Percentiles rank a stretch among this genome's conserved stretches.
Evolutionary conservation across 2,888 invertebrate species (phyloP).

Genomic region (Lacanobia oleracea): DNA sequence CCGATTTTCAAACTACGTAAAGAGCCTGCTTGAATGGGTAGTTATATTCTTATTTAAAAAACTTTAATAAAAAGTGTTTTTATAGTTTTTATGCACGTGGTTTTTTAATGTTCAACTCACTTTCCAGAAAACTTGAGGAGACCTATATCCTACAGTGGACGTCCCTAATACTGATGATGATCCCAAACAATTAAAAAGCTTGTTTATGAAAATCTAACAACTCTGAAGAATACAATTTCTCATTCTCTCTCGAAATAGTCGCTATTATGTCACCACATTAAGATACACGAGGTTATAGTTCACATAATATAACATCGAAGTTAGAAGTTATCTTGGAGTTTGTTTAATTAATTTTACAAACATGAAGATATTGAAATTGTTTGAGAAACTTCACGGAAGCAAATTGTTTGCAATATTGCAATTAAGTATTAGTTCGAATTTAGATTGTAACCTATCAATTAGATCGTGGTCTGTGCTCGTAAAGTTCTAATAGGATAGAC

Average conservation of each 20-base stretch:
- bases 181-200: too few relatives aligned
- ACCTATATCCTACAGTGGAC: too few relatives aligned
- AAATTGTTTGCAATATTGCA: conserved; percentile 31
- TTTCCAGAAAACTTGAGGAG: background rate
- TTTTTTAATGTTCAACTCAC: conserved; percentile 1
- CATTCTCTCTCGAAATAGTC: background rate
- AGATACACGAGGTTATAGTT: background rate
- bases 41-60: too few relatives aligned
- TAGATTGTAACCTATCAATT: background rate
- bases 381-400: conserved; percentile 19
- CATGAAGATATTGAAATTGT: conserved; percentile 49
- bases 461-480: background rate
- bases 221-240: too few relatives aligned
- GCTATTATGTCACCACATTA: background rate
- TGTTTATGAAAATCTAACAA: too few relatives aligned
- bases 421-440: conserved; percentile 15
- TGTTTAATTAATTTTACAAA: conserved; percentile 36
- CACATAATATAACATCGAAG: background rate
- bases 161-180: too few relatives aligned
- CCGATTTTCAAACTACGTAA: too few relatives aligned
- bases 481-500: background rate
- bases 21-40: too few relatives aligned
- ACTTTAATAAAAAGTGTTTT: too few relatives aligned
- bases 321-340: conserved; percentile 6
- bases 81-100: background rate